Base-by-base conservation (phyloP, 2,113 vertebrate species). In the Hippocampus comes region DNA sequence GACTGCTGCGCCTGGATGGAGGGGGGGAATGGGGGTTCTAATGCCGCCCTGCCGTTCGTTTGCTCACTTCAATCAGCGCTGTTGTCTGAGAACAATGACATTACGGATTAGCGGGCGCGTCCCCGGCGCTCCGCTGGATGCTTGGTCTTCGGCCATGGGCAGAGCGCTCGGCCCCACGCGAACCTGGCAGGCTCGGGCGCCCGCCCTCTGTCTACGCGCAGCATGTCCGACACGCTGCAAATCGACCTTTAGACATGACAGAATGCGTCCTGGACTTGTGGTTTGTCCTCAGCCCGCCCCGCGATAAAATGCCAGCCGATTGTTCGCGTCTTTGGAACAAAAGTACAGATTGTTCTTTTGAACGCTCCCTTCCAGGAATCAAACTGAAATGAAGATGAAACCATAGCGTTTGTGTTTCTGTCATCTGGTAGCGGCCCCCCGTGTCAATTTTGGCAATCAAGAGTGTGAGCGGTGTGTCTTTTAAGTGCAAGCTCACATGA, bases 21-120 rank as follows among this genome's bases (percentile, higher is more conserved):
- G 27, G 27, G 27, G 30, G 30, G 5, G 4, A 34, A 34, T 0
- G 0, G 4, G 4, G 30, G 75, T 80, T 59, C 76, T 84, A 78
- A 83, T 72, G 77, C 84, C 64, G 64, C 63, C 21, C n/a, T 83
- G 80, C 70, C 67, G 64, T 78, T 80, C 80, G 75, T 90, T 89
- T 88, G 86, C 87, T 86, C 88, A 84, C 75, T 85, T 87, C 77
- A 67, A 70, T 82, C 79, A 87, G 77, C 78, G 73, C 82, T 82
- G 77, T 76, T 89, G 86, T 86, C 70, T 80, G 85, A 83, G 89
- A 88, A 91, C 88, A 90, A 91, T 91, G 89, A 88, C 81, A 74
- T 63, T 84, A 70, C 42, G 88, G 86, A 91, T 92, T 90, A 91
- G 86, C 61, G 46, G 49, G 79, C 71, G 67, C 76, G 75, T 81